Evolutionary conservation across 2,888 invertebrate genomes (phyloP).

Genomic region (Allacma fusca): DNA sequence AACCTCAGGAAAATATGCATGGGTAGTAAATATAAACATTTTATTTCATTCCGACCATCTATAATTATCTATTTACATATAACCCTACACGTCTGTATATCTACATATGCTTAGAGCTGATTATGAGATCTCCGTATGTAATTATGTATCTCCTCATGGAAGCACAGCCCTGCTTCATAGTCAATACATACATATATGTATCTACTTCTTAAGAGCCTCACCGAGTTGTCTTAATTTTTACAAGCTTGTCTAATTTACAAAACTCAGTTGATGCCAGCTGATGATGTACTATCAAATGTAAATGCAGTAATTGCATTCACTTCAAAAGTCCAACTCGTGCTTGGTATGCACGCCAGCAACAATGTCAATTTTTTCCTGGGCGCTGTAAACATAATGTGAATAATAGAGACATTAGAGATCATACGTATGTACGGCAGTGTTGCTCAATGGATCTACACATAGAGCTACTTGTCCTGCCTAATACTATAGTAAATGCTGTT

Average conservation of each 20-base stretch:
- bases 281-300: slow-evolving; percentile 12
- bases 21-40: too few relatives aligned
- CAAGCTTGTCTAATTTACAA: slow-evolving; percentile 8
- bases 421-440: too few relatives aligned
- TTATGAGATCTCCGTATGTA: too few relatives aligned
- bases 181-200: not conserved
- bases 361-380: too few relatives aligned
- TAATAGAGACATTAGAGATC: too few relatives aligned
- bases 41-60: too few relatives aligned
- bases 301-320: slow-evolving; percentile 9
- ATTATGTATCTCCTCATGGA: not conserved
- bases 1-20: not conserved
- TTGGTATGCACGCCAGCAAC: not conserved
- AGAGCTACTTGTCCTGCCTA: not conserved
- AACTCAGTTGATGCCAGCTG: not conserved
- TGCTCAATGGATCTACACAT: too few relatives aligned
- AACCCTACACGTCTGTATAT: too few relatives aligned
- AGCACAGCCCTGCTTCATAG: not conserved
- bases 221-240: not conserved
- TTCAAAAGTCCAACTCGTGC: not conserved
- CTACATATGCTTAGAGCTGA: too few relatives aligned
- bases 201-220: not conserved
- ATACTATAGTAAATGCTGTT: not conserved
- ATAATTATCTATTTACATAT: too few relatives aligned
- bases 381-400: too few relatives aligned